Base-by-base conservation (phyloP, 1,140 invertebrate genomes). In the Tribolium madens region DNA sequence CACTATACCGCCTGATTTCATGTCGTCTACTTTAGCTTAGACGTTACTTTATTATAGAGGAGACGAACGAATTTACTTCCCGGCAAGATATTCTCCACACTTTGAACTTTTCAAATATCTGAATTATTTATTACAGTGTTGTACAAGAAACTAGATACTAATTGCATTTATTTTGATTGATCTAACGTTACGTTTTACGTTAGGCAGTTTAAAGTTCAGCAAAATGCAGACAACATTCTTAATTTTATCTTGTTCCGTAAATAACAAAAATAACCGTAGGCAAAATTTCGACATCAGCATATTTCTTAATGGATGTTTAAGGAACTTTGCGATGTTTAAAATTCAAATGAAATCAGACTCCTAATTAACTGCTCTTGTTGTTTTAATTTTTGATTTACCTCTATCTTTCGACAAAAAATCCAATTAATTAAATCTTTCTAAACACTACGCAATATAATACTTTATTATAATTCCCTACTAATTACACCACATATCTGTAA, bases 1-100 rank as follows among this genome's bases (percentile, higher is more conserved):
- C 71, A 73, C 78, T 74, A 76, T 79, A 79, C 57, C 17, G 77
- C 50, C 57, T 72, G 75, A 80, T 80, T 78, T 80, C 74, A 79
- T 76, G 70, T 79, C 53, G 47, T 64, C 57, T 73, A 71, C 60
- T 74, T 18, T 18, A 52, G 47, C 46, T 72, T 72, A 48, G 70
- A 48, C n/a, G 64, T 52, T 72, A 72, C 31, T 72, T 72, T 72
- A 72, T 72, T 72, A 52, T 18, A 21, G 42, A 50, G 13, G 47
- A 64, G 57, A 64, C 57, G 57, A 57, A 64, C 57, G 26, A 64
- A 64, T 33, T 33, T 64, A 33, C 57, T 64, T 14, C 12, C 26
- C 14, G 7, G 6, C 57, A 1, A n/a, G 21, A 33, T n/a, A 64
- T 33, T 64, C 57, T 33, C 4, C 5, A 31, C 6, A 9, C 12